phyloP scores from a whole-genome alignment of 2,113 vertebrate genomes.

The Atlantisia rogersi region DNA sequence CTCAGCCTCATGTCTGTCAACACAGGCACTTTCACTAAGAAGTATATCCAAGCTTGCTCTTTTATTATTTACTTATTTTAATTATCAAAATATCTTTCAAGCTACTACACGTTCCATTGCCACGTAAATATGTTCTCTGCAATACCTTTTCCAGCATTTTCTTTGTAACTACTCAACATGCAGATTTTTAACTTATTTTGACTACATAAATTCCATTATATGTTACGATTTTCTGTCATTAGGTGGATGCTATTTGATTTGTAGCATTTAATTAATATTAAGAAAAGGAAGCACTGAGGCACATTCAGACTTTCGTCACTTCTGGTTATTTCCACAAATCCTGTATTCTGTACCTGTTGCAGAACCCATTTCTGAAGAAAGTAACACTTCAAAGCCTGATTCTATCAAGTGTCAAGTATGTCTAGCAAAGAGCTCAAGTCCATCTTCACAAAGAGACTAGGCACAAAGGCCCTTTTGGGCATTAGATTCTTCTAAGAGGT shows the following conservation, averaged over 20 bases:
- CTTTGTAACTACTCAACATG: not conserved
- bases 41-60: not conserved
- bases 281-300: not conserved
- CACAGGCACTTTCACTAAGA: not conserved
- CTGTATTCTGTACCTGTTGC: not conserved
- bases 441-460: not conserved
- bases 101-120: not conserved
- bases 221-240: not conserved
- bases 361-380: not conserved
- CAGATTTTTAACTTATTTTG: not conserved
- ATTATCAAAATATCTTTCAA: not conserved
- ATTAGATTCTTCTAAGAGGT: not conserved
- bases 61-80: not conserved
- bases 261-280: not conserved
- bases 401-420: not conserved
- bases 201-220: not conserved
- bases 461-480: not conserved
- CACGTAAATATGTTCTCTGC: not conserved
- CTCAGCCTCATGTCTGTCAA: not conserved
- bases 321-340: not conserved
- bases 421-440: not conserved
- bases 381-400: not conserved
- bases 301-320: not conserved
- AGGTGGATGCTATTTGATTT: not conserved
- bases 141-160: not conserved